Conservation (phyloP, 2,113 vertebrate species). For the Indicator maculatus region DNA sequence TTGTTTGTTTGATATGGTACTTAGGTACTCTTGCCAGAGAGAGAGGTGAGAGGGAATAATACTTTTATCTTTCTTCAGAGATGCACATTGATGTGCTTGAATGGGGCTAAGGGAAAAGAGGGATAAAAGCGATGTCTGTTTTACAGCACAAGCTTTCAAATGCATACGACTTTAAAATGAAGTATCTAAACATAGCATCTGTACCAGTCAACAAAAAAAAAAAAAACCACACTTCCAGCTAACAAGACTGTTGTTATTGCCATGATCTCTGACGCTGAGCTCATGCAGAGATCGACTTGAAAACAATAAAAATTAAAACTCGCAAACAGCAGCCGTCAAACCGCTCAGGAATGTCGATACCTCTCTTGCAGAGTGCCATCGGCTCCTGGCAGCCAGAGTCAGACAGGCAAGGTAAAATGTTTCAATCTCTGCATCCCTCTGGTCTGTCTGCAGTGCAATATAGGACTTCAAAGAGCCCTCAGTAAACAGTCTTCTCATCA, state of each 20-base stretch:
- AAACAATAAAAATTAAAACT: constrained; percentile 57
- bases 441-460: constrained; percentile 37
- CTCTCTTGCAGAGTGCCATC: constrained; percentile 48
- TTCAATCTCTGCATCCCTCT: constrained; percentile 60
- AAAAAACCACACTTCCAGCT: not conserved
- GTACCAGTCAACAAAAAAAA: not conserved
- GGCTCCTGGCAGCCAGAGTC: constrained; percentile 23
- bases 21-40: not conserved
- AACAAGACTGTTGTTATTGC: not conserved
- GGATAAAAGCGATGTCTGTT: constrained; percentile 25
- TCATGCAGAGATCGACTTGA: not conserved
- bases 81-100: not conserved
- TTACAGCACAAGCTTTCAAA: constrained; percentile 12
- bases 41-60: not conserved
- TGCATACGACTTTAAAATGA: not conserved
- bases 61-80: constrained; percentile 8
- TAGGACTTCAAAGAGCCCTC: constrained; percentile 60
- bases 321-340: not conserved
- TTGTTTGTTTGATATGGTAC: not conserved
- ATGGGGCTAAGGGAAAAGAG: not conserved
- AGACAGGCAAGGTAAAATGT: constrained; percentile 61
- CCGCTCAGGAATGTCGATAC: constrained; percentile 25
- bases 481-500: constrained; percentile 72
- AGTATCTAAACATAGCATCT: not conserved
- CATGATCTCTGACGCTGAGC: not conserved